Evolutionary conservation across 2,888 invertebrate genomes (phyloP).

Genomic region (Nipponacmea schrenckii): DNA sequence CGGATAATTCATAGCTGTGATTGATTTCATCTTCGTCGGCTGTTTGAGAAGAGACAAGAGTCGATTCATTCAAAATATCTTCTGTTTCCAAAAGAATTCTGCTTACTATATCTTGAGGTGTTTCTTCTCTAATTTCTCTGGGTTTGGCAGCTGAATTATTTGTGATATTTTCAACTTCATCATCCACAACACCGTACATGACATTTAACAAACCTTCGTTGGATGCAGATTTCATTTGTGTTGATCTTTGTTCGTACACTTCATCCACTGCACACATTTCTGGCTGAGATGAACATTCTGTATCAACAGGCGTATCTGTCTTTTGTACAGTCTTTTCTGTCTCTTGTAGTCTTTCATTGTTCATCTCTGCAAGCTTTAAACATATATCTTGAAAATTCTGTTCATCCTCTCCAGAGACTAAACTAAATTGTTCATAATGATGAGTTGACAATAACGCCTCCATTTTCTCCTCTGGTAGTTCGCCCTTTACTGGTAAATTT

Average conservation of each 20-base stretch:
- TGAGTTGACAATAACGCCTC: no score
- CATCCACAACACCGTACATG: neutral
- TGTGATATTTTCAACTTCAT: neutral
- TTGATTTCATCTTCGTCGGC: neutral
- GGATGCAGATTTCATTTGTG: no score
- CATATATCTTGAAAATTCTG: conserved; percentile 1
- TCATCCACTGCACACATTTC: no score
- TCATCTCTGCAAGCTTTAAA: neutral
- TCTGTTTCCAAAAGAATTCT: conserved; percentile 6
- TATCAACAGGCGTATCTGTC: no score
- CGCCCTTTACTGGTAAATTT: no score
- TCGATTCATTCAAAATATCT: neutral
- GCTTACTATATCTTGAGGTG: neutral
- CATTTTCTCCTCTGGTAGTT: no score
- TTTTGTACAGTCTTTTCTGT: no score
- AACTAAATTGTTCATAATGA: no score
- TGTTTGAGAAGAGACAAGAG: neutral
- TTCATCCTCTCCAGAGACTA: neutral
- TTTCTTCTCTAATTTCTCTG: neutral
- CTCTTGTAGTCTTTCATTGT: no score
- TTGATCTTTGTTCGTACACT: no score
- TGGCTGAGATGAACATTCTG: no score
- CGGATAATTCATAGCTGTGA: neutral
- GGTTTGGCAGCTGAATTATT: neutral
- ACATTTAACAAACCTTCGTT: no score